Evolutionary conservation across 2,113 vertebrate genomes (phyloP).

Genomic region (Corydoras maculifer): DNA sequence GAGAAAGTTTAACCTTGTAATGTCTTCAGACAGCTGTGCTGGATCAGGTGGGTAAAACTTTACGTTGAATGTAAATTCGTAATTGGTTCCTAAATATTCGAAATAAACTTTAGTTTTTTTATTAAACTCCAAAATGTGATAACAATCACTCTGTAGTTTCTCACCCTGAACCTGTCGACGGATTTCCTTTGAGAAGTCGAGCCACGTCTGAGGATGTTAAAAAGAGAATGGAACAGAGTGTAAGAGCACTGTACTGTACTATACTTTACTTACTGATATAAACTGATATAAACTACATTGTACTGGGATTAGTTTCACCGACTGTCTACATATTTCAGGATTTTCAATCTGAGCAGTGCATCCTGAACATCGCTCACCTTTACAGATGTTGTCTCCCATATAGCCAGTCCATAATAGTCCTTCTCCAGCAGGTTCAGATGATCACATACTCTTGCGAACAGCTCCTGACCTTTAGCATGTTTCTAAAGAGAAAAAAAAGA

Average conservation of each 20-base stretch:
- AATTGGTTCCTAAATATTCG: constrained; percentile 52
- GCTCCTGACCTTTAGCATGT: constrained; percentile 89
- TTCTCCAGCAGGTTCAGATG: constrained; percentile 95
- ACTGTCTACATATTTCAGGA: no score
- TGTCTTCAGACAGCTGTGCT: constrained; percentile 93
- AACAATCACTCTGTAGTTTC: constrained; percentile 24
- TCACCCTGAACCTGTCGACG: constrained; percentile 87
- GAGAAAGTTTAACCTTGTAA: constrained; percentile 80
- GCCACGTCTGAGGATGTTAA: constrained; percentile 71
- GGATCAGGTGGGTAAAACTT: constrained; percentile 86
- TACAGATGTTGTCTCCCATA: constrained; percentile 76
- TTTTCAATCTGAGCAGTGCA: no score
- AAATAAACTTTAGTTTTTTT: background rate
- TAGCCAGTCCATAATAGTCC: constrained; percentile 87
- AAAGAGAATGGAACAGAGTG: background rate
- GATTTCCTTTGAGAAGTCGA: constrained; percentile 93
- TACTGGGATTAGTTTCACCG: no score
- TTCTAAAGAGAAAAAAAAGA: constrained; percentile 65
- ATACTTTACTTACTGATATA: no score
- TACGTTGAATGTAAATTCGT: constrained; percentile 80
- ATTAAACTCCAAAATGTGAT: no score
- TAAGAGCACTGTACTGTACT: background rate
- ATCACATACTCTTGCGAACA: constrained; percentile 89
- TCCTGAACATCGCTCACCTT: constrained; percentile 65
- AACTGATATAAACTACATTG: no score